These are phyloP conservation scores for Lordiphosa andalusiaca DNA, from an alignment of 2,888 invertebrate species.

Conservation along the genomic window DNA sequence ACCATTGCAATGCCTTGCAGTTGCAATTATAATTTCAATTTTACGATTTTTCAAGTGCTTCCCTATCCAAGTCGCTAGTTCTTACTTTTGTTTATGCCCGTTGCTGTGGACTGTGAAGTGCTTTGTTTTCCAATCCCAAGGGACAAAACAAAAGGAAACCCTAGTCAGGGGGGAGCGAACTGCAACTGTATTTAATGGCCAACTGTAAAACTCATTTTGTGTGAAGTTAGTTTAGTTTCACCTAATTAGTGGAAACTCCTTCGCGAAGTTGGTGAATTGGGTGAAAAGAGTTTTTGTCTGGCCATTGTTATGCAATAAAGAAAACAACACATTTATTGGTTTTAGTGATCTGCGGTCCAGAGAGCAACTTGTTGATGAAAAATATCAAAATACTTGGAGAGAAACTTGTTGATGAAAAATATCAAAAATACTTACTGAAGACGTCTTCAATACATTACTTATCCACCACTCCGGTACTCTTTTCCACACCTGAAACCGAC, in stretches of 20 bases:
- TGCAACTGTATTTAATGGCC: slow-evolving; percentile 8
- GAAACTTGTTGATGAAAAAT: too few relatives aligned
- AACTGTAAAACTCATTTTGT: slow-evolving; percentile 35
- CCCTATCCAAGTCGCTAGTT: slow-evolving; percentile 7
- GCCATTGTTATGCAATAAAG: too few relatives aligned
- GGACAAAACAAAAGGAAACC: slow-evolving; percentile 54
- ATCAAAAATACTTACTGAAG: too few relatives aligned
- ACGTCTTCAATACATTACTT: too few relatives aligned
- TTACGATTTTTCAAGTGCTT: slow-evolving; percentile 66
- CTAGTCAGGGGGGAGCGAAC: slow-evolving; percentile 15
- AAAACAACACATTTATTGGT: too few relatives aligned
- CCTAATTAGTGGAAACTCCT: slow-evolving; percentile 8
- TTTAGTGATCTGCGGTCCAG: too few relatives aligned
- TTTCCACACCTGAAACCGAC: too few relatives aligned
- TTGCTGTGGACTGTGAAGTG: slow-evolving; percentile 58
- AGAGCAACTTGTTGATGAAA: too few relatives aligned
- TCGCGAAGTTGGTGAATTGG: slow-evolving; percentile 1
- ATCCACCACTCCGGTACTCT: too few relatives aligned
- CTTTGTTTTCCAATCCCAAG: slow-evolving; percentile 63
- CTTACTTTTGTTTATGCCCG: slow-evolving; percentile 50
- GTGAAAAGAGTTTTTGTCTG: background rate
- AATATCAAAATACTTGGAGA: too few relatives aligned
- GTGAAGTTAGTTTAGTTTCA: slow-evolving; percentile 23
- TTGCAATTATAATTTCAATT: slow-evolving; percentile 74
- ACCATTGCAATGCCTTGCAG: slow-evolving; percentile 64